Evolutionary conservation across 2,888 invertebrate genomes (phyloP), one percentile per base, ranked within the genome.

Genomic region (Trileptium ribeirensis): DNA sequence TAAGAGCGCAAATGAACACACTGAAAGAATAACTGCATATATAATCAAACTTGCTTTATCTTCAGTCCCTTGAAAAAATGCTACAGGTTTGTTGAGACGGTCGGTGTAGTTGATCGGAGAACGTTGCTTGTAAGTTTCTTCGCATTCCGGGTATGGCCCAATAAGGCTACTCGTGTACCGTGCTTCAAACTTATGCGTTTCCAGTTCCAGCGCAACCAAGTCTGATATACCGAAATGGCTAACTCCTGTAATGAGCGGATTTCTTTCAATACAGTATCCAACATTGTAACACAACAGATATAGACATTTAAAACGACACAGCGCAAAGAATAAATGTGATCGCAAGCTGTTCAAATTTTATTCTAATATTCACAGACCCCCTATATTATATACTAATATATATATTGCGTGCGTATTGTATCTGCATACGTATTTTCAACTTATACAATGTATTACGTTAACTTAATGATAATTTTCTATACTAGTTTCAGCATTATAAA

Each of bases 121-220:
- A 24, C 89, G 84, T 29, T 88, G 86, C 1, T 85, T 79, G 82
- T 87, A 89, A 1, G 85, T 78, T 0, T 79, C 80, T n/a, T 79
- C 81, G 67, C 82, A 82, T 79, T 85, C 85, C 2, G 86, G 86
- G 38, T 84, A 84, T 19, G 81, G 83, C 15, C 87, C 89, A 37
- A 90, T 85, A 8, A 90, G 84, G 0, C 74, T 81, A 81, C 88
- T 88, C 78, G 89, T 85, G 85, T 90, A 90, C 36, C 88, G 87
- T 77, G 88, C 85, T 84, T 90, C 90, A 86, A 90, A 89, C 84
- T 90, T 90, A 85, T 90, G 90, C 0, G 90, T 89, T 70, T 89
- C 89, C 33, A 84, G 75, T 38, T 86, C 86, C 81, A 90, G 83
- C 0, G 86, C 86, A 34, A 86, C 86, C 40, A 90, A 84, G 83